phyloP scores from a whole-genome alignment of 2,797 vertebrate species.

The Vultur gryphus region DNA sequence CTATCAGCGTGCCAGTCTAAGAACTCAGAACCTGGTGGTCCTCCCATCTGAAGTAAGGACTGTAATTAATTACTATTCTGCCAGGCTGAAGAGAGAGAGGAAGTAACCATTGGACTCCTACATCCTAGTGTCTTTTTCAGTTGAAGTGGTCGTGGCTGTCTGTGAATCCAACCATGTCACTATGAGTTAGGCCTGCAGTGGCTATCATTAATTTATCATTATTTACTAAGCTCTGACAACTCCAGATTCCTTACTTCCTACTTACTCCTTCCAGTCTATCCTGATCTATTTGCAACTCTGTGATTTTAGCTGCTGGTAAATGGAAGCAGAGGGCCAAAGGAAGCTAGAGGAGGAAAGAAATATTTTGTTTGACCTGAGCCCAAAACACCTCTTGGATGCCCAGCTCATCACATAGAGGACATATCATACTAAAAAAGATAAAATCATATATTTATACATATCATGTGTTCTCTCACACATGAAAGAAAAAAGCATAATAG shows the following conservation, averaged over 20 bases:
- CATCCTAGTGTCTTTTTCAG: background rate
- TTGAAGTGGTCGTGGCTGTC: background rate
- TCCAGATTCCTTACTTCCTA: background rate
- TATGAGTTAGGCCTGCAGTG: background rate
- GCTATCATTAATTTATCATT: background rate
- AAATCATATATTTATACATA: background rate
- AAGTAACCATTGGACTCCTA: background rate
- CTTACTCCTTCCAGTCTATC: background rate
- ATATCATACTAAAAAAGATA: background rate
- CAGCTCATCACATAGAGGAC: background rate
- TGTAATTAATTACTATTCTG: background rate
- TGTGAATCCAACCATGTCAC: background rate
- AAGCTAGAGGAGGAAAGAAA: background rate
- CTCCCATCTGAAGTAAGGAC: background rate
- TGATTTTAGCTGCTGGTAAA: background rate
- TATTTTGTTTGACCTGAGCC: background rate
- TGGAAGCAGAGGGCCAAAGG: background rate
- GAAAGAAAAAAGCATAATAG: background rate
- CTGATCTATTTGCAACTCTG: background rate
- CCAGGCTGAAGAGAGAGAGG: background rate
- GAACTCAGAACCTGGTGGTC: background rate
- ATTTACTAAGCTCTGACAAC: background rate
- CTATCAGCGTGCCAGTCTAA: background rate
- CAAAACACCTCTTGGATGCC: background rate
- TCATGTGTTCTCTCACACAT: background rate